These are phyloP conservation scores for Panulirus ornatus DNA, from an alignment of 1,140 invertebrate genomes.

Conservation along the genomic window DNA sequence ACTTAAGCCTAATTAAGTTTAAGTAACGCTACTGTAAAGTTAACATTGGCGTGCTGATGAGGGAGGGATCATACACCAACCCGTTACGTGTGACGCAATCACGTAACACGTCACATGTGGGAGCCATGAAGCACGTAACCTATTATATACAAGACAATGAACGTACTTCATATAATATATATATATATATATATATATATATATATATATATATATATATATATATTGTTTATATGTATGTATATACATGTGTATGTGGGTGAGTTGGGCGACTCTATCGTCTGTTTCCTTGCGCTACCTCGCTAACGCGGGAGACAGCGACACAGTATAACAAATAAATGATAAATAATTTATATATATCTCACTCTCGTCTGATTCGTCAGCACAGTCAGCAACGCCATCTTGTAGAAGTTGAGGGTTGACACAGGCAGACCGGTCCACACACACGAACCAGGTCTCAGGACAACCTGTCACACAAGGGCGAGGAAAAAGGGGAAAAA, in stretches of 20 bases:
- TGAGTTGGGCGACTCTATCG: neutral
- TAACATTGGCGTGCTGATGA: too few species aligned
- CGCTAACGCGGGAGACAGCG: too few species aligned
- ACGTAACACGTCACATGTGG: neutral
- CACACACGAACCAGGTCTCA: conserved; percentile 59
- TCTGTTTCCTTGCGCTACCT: neutral
- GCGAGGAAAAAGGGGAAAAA: neutral
- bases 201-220: conserved; percentile 17
- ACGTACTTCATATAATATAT: neutral
- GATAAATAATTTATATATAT: too few species aligned
- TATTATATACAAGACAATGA: neutral
- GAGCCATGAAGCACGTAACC: neutral
- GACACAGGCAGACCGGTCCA: conserved; percentile 51
- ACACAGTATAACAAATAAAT: too few species aligned
- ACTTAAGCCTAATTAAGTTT: too few species aligned
- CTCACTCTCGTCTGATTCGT: conserved; percentile 55
- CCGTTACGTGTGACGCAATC: too few species aligned
- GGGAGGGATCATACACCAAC: too few species aligned
- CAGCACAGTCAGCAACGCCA: conserved; percentile 51
- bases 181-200: neutral
- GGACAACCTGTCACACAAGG: conserved; percentile 29
- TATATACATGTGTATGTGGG: too few species aligned
- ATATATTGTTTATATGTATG: too few species aligned
- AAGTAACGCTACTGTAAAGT: too few species aligned
- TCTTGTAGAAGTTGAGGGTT: conserved; percentile 51